Conservation (phyloP, 1,140 invertebrate genomes). For the Drosophila lacertosa region DNA sequence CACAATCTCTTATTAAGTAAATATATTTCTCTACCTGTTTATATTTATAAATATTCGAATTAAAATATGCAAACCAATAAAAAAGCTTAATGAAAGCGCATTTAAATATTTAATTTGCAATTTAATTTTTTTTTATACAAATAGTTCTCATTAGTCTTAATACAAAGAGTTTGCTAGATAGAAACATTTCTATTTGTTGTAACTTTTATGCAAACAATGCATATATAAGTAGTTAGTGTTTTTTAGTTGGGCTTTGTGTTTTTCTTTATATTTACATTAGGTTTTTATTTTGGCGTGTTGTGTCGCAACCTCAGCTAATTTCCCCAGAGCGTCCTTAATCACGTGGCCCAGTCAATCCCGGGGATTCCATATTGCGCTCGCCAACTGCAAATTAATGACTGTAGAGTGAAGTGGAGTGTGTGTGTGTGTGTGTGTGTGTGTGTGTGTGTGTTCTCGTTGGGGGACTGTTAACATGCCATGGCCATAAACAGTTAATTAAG, state of each 20-base stretch:
- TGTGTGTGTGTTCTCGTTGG: conserved; percentile 28
- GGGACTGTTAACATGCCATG: conserved; percentile 73
- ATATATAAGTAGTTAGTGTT: background rate
- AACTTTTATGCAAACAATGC: too few relatives aligned
- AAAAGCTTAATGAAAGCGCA: too few relatives aligned
- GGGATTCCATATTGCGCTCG: background rate
- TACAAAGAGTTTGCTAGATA: too few relatives aligned
- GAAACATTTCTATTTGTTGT: too few relatives aligned
- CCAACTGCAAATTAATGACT: conserved; percentile 63
- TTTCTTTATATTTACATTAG: background rate
- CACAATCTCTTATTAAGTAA: too few relatives aligned
- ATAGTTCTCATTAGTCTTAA: too few relatives aligned
- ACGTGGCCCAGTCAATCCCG: conserved; percentile 27
- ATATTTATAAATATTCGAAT: background rate
- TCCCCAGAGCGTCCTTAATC: background rate
- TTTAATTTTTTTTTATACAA: too few relatives aligned
- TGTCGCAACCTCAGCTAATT: conserved; percentile 10
- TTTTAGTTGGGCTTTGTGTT: background rate
- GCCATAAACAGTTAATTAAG: conserved; percentile 82
- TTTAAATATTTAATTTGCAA: too few relatives aligned
- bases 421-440: too few relatives aligned
- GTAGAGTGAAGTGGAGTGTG: too few relatives aligned
- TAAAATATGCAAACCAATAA: too few relatives aligned
- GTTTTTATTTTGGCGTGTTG: conserved; percentile 1
- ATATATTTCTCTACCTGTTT: too few relatives aligned